These are phyloP conservation scores for Xerus rutilus DNA, from an alignment of 2,797 vertebrate species.

Conservation along the genomic window DNA sequence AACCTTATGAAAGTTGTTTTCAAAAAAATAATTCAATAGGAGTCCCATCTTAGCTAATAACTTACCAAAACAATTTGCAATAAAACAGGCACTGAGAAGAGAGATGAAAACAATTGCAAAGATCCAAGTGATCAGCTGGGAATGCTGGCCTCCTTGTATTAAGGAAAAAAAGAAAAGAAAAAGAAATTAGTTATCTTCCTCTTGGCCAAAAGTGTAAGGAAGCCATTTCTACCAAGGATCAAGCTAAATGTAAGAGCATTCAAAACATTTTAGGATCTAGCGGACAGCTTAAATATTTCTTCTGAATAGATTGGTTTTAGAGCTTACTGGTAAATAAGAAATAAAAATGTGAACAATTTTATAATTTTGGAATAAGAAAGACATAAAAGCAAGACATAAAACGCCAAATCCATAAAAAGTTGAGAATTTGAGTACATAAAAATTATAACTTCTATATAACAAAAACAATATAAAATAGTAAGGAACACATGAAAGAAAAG, in stretches of 20 bases:
- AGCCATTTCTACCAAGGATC: not conserved
- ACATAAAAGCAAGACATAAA: not conserved
- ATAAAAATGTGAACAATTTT: not conserved
- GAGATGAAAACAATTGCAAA: constrained; percentile 36
- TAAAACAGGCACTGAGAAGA: constrained; percentile 70
- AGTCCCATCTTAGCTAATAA: not conserved
- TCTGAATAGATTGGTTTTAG: constrained; percentile 12
- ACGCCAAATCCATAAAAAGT: not conserved
- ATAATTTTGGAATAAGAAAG: not conserved
- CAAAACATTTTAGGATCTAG: not conserved
- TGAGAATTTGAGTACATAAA: not conserved
- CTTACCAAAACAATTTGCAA: constrained; percentile 69
- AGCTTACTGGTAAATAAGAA: not conserved
- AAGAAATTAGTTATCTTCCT: not conserved
- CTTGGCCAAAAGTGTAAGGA: not conserved
- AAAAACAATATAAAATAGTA: constrained; percentile 6
- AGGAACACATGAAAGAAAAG: not conserved
- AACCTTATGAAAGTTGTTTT: not conserved
- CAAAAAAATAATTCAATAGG: not conserved
- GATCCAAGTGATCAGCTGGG: not conserved
- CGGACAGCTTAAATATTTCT: not conserved
- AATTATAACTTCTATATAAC: not conserved
- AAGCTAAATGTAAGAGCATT: not conserved
- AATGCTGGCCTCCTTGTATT: not conserved
- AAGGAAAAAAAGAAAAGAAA: not conserved